These are phyloP conservation scores for Corynorhinus townsendii DNA, from an alignment of 2,113 vertebrate species.

Conservation along the genomic window DNA sequence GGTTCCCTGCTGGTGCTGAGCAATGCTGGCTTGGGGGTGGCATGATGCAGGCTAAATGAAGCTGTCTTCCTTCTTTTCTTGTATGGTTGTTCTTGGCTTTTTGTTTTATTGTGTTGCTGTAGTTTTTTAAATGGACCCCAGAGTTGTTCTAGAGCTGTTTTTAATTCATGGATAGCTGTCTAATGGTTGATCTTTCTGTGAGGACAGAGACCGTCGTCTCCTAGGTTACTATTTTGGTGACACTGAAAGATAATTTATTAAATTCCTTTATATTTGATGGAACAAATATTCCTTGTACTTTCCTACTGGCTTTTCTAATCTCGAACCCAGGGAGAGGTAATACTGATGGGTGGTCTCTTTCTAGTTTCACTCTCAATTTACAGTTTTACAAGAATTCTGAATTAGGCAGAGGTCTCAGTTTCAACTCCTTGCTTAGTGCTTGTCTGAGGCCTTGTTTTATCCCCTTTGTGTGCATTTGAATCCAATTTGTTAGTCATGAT, in stretches of 20 bases:
- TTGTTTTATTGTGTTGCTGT: background rate
- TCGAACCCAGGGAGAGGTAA: background rate
- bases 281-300: background rate
- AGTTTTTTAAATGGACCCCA: background rate
- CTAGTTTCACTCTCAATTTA: background rate
- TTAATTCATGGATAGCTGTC: background rate
- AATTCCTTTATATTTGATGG: background rate
- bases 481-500: background rate
- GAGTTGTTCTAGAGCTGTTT: background rate
- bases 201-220: background rate
- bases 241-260: background rate
- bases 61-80: background rate
- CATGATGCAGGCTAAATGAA: background rate
- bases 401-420: background rate
- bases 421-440: background rate
- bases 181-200: background rate
- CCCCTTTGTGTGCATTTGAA: background rate
- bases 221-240: background rate
- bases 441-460: background rate
- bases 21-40: background rate
- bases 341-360: background rate
- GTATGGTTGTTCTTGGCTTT: background rate
- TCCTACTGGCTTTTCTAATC: background rate
- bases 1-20: background rate
- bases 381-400: background rate